These are phyloP conservation scores for Montipora capitata DNA, from an alignment of 92 coral and sea anemone species.

Conservation along the genomic window DNA sequence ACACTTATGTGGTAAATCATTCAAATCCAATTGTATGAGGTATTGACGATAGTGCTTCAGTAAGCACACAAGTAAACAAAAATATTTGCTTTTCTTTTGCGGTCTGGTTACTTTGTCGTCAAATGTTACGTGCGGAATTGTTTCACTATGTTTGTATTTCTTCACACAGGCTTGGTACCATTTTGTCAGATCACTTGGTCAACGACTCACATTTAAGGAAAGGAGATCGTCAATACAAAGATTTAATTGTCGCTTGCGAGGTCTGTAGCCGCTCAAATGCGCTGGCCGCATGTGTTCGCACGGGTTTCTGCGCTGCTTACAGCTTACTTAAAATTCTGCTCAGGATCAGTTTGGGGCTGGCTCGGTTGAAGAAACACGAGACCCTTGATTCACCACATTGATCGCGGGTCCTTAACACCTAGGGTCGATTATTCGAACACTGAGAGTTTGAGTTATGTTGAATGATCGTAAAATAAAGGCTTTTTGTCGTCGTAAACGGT, in stretches of 20 bases:
- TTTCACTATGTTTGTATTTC: not conserved
- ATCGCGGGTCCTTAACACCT: too few species aligned
- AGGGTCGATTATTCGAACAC: too few species aligned
- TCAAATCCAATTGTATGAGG: too few species aligned
- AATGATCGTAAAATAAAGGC: too few species aligned
- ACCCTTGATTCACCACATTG: too few species aligned
- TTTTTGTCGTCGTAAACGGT: too few species aligned
- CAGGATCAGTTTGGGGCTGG: not conserved
- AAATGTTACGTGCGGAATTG: not conserved
- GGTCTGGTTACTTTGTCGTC: not conserved
- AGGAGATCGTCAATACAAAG: conserved; percentile 56
- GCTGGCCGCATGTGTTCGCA: not conserved
- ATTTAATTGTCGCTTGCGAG: conserved; percentile 85
- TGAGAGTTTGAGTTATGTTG: too few species aligned
- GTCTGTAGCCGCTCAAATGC: conserved; percentile 23
- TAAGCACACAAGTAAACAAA: too few species aligned
- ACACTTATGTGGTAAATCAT: too few species aligned
- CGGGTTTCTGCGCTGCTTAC: not conserved
- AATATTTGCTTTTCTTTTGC: not conserved
- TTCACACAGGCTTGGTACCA: conserved; percentile 79
- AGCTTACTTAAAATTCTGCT: not conserved
- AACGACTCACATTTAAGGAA: conserved; percentile 56
- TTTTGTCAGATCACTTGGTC: conserved; percentile 73
- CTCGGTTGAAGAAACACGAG: too few species aligned
- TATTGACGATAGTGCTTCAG: too few species aligned